These are phyloP conservation scores for Tragopan temminckii DNA, from an alignment of 2,797 vertebrate species.

Conservation along the genomic window DNA sequence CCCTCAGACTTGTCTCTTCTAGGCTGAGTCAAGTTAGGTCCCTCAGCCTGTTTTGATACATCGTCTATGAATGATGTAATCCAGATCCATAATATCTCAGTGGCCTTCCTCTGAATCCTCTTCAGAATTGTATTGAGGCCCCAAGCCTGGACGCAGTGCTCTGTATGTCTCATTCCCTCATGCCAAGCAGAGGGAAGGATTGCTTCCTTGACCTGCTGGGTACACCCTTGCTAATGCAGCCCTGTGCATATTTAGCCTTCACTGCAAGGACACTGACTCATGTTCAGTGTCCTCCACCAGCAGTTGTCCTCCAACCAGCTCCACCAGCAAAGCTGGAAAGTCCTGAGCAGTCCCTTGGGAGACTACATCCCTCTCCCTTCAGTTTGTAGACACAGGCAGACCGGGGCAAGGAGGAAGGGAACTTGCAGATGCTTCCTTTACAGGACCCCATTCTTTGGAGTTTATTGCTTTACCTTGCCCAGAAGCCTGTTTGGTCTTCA, in stretches of 20 bases:
- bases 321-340: slow-evolving; percentile 61
- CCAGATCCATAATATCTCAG: not conserved
- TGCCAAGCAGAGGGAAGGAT: not conserved
- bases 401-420: not conserved
- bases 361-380: not conserved
- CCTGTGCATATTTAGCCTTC: not conserved
- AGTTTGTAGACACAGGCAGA: not conserved
- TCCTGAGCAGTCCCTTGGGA: slow-evolving; percentile 14
- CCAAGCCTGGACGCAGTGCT: not conserved
- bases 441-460: not conserved
- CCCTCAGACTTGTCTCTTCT: fast-evolving
- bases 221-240: not conserved
- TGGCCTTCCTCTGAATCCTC: not conserved
- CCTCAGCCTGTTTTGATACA: fast-evolving
- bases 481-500: not conserved
- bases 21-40: not conserved
- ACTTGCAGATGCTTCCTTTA: not conserved
- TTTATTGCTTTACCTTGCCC: not conserved
- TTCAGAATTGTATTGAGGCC: not conserved
- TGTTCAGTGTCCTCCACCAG: not conserved
- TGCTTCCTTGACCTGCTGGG: not conserved
- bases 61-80: not conserved
- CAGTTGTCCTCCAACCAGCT: slow-evolving; percentile 23
- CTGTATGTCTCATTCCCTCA: not conserved
- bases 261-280: slow-evolving; percentile 9